Evolutionary conservation across 2,888 invertebrate species (phyloP), one percentile per base, ranked within the genome.

Genomic region (Onthophagus sagittarius): DNA sequence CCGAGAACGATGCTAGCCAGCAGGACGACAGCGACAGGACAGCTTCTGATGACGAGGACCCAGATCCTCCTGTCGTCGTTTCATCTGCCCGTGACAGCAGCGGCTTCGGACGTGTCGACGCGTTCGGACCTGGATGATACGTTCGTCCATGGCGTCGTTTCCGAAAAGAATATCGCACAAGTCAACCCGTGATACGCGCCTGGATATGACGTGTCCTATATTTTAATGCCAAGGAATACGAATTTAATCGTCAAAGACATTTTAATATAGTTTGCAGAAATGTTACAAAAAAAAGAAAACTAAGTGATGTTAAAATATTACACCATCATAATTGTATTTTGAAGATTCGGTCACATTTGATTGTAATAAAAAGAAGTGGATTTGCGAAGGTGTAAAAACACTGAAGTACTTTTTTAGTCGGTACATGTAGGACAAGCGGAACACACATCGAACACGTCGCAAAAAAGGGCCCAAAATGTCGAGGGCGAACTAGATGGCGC

Each of bases 51-150:
- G 80, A 80, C 80, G 79, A 78, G 79, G 75, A 77, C 78, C 67
- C 13, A 67, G 79, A 79, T 79, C 79, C 79, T 78, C 79, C 77
- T 78, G 72, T 79, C 78, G 79, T 76, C 78, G 74, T 79, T 80
- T 81, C 80, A 80, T 79, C 80, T 81, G 81, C 79, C 79, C 78
- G 76, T 79, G 77, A 78, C 81, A 81, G 81, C 81, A 80, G 81
- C 81, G 80, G 81, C 75, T 76, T 80, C 78, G 79, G 79, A 78
- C 79, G 75, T 78, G 81, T 81, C 81, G 80, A 67, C 67, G 67
- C 67, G 67, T 67, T 63, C 53, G 14, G 15, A 31, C 70, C 73
- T 63, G 13, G 63, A 69, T 53, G 39, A 53, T 53, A 53, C 39
- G 39, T 53, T 11, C 39, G 39, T 53, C 39, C 39, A 53, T 53